A percentile compares a stretch with the other conserved stretches of the same genome.
phyloP scores from a whole-genome alignment of 2,888 invertebrate species.

The Electrophaes corylata region DNA sequence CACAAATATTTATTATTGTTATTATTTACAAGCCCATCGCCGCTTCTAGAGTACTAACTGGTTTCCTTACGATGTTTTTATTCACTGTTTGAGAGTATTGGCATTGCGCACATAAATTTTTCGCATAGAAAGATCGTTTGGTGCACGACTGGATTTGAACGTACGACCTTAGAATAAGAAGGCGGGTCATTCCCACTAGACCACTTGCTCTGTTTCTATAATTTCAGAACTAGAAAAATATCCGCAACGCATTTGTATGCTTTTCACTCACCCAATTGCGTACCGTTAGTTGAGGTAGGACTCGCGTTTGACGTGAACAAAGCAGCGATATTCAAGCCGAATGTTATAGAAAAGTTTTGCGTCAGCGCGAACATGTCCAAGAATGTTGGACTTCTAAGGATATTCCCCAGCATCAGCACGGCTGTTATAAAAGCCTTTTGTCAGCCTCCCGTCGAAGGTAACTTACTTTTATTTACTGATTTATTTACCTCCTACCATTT shows the following conservation, averaged over 20 bases:
- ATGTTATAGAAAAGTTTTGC: conserved; percentile 83
- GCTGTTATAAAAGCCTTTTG: conserved; percentile 89
- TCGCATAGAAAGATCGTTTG: no score
- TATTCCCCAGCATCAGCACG: conserved; percentile 96
- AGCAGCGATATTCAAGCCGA: conserved; percentile 73
- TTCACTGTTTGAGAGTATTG: no score
- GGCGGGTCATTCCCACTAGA: no score
- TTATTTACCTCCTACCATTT: no score
- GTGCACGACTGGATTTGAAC: no score
- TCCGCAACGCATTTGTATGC: conserved; percentile 90
- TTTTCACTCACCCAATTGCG: conserved; percentile 94
- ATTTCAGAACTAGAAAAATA: conserved; percentile 88
- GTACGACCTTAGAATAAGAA: no score
- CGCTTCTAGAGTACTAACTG: no score
- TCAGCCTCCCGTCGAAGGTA: conserved; percentile 88
- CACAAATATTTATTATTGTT: no score
- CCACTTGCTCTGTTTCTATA: not conserved
- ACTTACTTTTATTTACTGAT: no score
- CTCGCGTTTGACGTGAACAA: conserved; percentile 88
- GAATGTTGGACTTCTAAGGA: conserved; percentile 93
- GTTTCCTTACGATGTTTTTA: no score
- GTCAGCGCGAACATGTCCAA: conserved; percentile 90
- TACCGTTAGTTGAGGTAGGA: conserved; percentile 92
- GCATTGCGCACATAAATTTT: no score
- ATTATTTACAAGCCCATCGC: no score